A percentile compares a stretch with the other conserved stretches of the same genome.
phyloP scores from a whole-genome alignment of 2,888 invertebrate species.

The Tipula lateralis region DNA sequence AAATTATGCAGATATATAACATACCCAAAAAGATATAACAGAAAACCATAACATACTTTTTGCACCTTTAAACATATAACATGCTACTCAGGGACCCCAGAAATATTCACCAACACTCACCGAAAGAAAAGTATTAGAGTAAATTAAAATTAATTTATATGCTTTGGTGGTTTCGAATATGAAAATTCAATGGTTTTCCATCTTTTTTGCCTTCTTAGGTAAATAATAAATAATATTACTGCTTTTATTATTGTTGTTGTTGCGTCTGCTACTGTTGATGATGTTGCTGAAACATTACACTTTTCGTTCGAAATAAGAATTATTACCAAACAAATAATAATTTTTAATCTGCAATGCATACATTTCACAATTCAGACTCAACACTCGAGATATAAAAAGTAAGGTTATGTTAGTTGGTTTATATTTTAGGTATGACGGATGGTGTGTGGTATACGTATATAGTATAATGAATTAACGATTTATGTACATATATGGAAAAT shows the following conservation, averaged over 20 bases:
- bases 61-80: neutral
- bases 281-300: neutral
- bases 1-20: neutral
- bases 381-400: neutral
- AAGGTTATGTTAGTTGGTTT: neutral
- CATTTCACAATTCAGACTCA: neutral
- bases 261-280: neutral
- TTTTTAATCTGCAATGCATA: slow-evolving; percentile 24
- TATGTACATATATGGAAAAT: neutral
- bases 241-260: neutral
- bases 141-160: neutral
- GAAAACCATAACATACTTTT: neutral
- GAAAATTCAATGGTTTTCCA: neutral
- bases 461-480: neutral
- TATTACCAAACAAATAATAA: slow-evolving; percentile 1
- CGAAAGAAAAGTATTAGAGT: neutral
- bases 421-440: neutral
- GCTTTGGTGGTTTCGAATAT: neutral
- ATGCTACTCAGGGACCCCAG: neutral
- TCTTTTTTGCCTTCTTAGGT: neutral
- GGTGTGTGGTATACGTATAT: neutral
- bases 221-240: neutral
- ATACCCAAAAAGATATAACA: neutral
- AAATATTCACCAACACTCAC: neutral
- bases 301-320: neutral